These are phyloP conservation scores for Strix occidentalis DNA, from an alignment of 2,797 vertebrate genomes.

Conservation along the genomic window DNA sequence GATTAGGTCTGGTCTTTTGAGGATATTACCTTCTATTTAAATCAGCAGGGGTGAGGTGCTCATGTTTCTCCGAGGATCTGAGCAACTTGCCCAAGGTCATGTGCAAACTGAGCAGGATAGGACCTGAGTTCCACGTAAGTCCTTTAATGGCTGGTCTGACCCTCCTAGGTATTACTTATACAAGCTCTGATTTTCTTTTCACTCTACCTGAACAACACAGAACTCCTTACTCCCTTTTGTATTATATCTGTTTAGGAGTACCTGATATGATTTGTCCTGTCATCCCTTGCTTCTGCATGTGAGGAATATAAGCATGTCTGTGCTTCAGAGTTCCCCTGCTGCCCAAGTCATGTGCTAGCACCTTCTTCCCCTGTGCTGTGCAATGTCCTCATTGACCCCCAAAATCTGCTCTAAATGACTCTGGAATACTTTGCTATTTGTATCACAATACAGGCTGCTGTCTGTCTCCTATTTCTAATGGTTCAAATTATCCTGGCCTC, in stretches of 20 bases:
- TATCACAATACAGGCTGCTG: neutral
- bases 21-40: neutral
- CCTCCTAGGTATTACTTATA: neutral
- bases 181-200: neutral
- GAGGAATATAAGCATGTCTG: neutral
- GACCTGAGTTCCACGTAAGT: neutral
- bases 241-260: neutral
- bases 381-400: neutral
- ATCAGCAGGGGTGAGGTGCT: neutral
- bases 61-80: neutral
- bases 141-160: neutral
- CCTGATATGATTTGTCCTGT: neutral
- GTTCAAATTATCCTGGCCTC: conserved; percentile 1
- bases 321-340: neutral
- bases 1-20: neutral
- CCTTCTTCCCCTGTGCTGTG: neutral
- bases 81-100: neutral
- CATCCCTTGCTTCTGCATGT: neutral
- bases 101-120: neutral
- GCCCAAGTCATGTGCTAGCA: neutral
- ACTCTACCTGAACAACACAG: neutral
- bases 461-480: neutral
- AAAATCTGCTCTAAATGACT: neutral
- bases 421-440: neutral
- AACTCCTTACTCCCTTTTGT: neutral